Evolutionary conservation across 2,888 invertebrate species (phyloP).

Genomic region (Mesorhabditis spiculigera): DNA sequence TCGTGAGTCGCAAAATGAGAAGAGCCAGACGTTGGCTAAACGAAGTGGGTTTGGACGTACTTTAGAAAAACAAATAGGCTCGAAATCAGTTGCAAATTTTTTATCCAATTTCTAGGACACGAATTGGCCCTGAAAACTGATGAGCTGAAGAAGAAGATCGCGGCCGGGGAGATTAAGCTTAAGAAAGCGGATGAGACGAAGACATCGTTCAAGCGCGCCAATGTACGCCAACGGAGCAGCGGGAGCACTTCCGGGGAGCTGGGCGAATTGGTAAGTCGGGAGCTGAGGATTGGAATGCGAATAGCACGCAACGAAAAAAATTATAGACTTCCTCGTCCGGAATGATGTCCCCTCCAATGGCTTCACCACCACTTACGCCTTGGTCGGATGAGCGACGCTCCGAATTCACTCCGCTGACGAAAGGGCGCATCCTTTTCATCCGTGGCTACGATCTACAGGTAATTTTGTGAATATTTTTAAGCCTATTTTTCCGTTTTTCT

Average conservation of each 20-base stretch:
- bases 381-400: background rate
- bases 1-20: background rate
- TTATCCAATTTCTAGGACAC: slow-evolving; percentile 10
- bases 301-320: background rate
- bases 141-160: slow-evolving; percentile 31
- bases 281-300: too few species aligned
- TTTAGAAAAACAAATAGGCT: background rate
- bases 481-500: background rate
- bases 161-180: slow-evolving; percentile 24
- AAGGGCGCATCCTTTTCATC: slow-evolving; percentile 17
- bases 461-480: background rate
- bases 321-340: background rate
- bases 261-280: background rate
- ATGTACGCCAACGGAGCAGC: background rate
- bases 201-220: slow-evolving; percentile 11
- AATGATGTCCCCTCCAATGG: slow-evolving; percentile 9
- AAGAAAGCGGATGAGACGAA: slow-evolving; percentile 17
- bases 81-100: background rate
- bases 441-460: slow-evolving; percentile 13
- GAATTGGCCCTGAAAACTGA: slow-evolving; percentile 22
- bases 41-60: background rate
- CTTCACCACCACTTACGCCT: background rate
- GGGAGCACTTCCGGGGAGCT: background rate
- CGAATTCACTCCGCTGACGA: background rate
- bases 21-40: slow-evolving; percentile 5